Base-by-base conservation (phyloP, 2,797 vertebrate genomes). In the Alexandromys oeconomus region DNA sequence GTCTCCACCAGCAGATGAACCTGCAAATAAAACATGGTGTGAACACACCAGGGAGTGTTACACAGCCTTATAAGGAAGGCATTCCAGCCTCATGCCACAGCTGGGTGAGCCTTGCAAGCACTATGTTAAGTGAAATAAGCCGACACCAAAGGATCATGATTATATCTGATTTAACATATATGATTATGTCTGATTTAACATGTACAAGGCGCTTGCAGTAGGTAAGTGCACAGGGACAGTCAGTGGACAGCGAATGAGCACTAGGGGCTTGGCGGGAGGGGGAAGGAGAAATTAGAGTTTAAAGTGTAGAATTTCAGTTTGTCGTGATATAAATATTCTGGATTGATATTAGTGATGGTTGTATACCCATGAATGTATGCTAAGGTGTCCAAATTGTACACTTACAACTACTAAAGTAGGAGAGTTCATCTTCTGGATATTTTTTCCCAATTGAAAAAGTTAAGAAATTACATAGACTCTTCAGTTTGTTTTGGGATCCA, bases 41-140 rank as follows among this genome's bases (percentile, higher is more conserved):
- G 61, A 59, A n/a, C 14, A 17, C 6, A 40, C 67, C 73, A 31
- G 2, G 51, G 91, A 77, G n/a, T 95, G 63, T 88, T 59, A 94
- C 40, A 67, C 17, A 92, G 29, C 11, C 59, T 94, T 65, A 67
- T 76, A 93, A 82, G 25, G 46, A 65, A 86, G 40, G 63, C 69
- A 43, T n/a, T 82, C 63, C 40, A 79, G 51, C 89, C 5, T 23
- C 29, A 48, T 29, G 40, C 12, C 48, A 27, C 5, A 31, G 57
- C 5, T 51, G 15, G 17, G 63, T 77, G 23, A 63, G 67, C 17
- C 29, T 78, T 57, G 21, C 74, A 93, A 90, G 19, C 29, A 78
- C 54, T 74, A 76, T n/a, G 27, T 69, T n/a, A 65, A 79, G 48
- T n/a, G 51, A 87, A 92, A 89, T 84, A 65, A 96, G 4, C 5